Evolutionary conservation across 2,888 invertebrate species (phyloP), one percentile per base, ranked within the genome.

Genomic region (Cheilosia urbana): DNA sequence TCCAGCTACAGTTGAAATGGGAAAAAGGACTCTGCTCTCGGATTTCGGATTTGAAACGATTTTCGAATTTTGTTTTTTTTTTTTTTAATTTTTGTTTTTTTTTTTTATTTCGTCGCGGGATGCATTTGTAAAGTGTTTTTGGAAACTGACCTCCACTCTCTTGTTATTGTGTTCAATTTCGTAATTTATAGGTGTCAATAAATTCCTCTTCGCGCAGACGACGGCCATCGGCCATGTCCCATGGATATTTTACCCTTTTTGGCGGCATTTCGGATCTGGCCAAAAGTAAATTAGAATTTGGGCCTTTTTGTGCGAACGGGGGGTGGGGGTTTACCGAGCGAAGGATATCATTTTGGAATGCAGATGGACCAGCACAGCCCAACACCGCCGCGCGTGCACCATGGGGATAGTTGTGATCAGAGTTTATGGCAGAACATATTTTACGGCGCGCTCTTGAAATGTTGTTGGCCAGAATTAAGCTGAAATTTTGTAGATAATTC

Each of bases 101-200:
- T 42, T 65, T 51, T 72, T 75, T 57, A 57, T 42, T 53, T 77
- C 81, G 51, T 62, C 72, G 80, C 85, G 85, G 81, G 81, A 85
- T 85, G 81, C 77, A 85, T 81, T 85, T 85, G 71, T 68, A 66
- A 76, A 81, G 81, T 77, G 72, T 85, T 85, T 84, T 85, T 58
- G 81, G 81, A 81, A 80, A 81, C 85, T 85, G 85, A 85, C 85
- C 85, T 85, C 85, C 81, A 85, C 76, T 85, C 85, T 45, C 81
- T 81, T 85, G 85, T 81, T 85, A 85, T 85, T 88, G 87, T 89
- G 88, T 89, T 89, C 89, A 90, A 89, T 89, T 89, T 89, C 88
- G 90, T 90, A 90, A 90, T 90, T 90, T 90, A 90, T 90, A 89
- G 90, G 89, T 90, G 90, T 90, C 90, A 90, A 90, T 90, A 90